These are phyloP conservation scores for Melipona quadrifasciata DNA, from an alignment of 1,140 invertebrate genomes.

Conservation along the genomic window DNA sequence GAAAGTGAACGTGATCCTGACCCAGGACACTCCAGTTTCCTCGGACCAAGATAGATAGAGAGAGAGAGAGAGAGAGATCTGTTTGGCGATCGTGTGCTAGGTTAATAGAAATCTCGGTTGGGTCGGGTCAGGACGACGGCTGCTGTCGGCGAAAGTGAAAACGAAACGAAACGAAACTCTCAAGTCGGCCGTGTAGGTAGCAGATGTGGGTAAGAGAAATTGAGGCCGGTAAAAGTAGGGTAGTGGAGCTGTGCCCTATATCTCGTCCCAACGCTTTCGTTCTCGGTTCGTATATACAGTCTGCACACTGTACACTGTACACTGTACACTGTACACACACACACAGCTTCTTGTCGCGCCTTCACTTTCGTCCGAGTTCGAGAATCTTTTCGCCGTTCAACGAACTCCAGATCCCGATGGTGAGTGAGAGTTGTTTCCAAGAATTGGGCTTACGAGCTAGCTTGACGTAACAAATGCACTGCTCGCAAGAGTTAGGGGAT, in stretches of 20 bases:
- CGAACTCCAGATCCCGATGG: neutral
- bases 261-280: conserved; percentile 28
- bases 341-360: neutral
- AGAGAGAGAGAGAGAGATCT: conserved; percentile 41
- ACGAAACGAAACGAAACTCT: conserved; percentile 52
- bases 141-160: conserved; percentile 54
- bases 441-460: neutral
- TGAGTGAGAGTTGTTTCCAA: neutral
- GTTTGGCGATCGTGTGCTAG: conserved; percentile 16
- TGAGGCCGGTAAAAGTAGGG: conserved; percentile 57
- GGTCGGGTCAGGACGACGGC: conserved; percentile 57
- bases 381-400: neutral
- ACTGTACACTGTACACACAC: too few species aligned
- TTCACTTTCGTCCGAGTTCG: conserved; percentile 23
- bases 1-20: conserved; percentile 60
- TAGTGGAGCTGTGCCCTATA: conserved; percentile 43
- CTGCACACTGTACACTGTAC: too few species aligned
- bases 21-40: conserved; percentile 55
- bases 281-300: conserved; percentile 26
- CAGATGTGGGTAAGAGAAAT: conserved; percentile 59
- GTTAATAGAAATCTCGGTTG: conserved; percentile 61
- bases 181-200: conserved; percentile 21
- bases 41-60: neutral
- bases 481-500: too few species aligned
- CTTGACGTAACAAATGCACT: neutral